Percentiles rank a stretch among this genome's conserved stretches.
phyloP scores from a whole-genome alignment of 2,888 invertebrate species.

The Drosophila ezoana region DNA sequence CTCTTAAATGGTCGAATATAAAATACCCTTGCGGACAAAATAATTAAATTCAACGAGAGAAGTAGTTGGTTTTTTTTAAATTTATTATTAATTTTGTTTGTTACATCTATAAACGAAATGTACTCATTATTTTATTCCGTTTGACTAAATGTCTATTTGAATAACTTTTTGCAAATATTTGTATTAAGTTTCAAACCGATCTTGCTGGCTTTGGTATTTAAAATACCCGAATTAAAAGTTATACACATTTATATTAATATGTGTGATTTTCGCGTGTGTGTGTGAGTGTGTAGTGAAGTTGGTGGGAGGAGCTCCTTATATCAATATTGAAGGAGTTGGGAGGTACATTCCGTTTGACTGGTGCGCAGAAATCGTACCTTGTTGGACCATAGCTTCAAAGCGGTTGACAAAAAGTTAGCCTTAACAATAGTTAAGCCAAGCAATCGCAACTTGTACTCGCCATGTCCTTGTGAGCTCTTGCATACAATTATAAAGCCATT shows the following conservation, averaged over 20 bases:
- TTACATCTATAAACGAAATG: too few species aligned
- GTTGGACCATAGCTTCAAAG: background rate
- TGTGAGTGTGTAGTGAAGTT: background rate
- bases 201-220: background rate
- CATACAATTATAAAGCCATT: constrained; percentile 65
- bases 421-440: constrained; percentile 13
- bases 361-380: background rate
- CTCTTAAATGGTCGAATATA: background rate
- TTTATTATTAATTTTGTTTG: too few species aligned
- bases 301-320: background rate
- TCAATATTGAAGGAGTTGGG: background rate
- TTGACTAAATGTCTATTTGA: too few species aligned
- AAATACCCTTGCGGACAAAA: background rate
- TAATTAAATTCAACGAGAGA: too few species aligned
- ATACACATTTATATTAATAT: too few species aligned
- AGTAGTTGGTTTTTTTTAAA: too few species aligned
- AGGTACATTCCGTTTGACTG: constrained; percentile 1
- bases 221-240: background rate
- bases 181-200: too few species aligned
- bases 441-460: constrained; percentile 1
- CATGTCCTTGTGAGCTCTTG: constrained; percentile 20
- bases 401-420: constrained; percentile 2
- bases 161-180: too few species aligned
- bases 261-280: background rate
- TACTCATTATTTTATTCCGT: too few species aligned